Evolutionary conservation across 2,113 vertebrate genomes (phyloP), one percentile per base, ranked within the genome.

Genomic region (Dromaius novaehollandiae): DNA sequence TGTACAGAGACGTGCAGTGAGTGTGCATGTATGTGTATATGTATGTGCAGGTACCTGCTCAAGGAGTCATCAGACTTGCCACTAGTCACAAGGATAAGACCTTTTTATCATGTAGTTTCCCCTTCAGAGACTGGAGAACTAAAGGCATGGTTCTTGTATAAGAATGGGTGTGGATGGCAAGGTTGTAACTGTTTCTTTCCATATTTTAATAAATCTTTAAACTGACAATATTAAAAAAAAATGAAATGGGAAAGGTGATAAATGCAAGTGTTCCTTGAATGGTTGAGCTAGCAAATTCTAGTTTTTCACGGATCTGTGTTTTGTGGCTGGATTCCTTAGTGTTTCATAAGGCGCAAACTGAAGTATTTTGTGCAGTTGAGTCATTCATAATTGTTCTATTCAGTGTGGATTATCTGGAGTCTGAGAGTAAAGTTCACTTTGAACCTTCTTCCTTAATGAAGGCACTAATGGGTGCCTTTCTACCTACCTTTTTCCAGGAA

Each of bases 391-490:
- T 53, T 19, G 8, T 64, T 87, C 20, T 83, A 50, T 61, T 58
- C 46, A 28, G 13, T 71, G 10, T 79, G 70, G 34, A 44, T 82
- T 91, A n/a, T 46, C 55, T 66, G 48, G 19, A 32, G 15, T 75
- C n/a, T 61, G 0, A 0, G 70, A 82, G 22, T 71, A 16, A 85
- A 79, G 51, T 79, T 89, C 56, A 50, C 61, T 88, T 88, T 36
- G 25, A 76, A 60, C 38, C 42, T 20, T 76, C 91, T 93, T 79
- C 61, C 65, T 55, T 88, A 79, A 82, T 68, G 63, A 88, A 79
- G 73, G 26, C 66, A 51, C 20, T 92, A 46, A 16, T 46, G 44
- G 44, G 44, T 46, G 38, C 44, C 16, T 46, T 15, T 46, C 44
- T 46, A 46, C 44, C 44, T 46, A 46, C 44, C 44, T 46, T 46